Conservation (phyloP, 2,113 vertebrate genomes). For the Cephalopterus ornatus region DNA sequence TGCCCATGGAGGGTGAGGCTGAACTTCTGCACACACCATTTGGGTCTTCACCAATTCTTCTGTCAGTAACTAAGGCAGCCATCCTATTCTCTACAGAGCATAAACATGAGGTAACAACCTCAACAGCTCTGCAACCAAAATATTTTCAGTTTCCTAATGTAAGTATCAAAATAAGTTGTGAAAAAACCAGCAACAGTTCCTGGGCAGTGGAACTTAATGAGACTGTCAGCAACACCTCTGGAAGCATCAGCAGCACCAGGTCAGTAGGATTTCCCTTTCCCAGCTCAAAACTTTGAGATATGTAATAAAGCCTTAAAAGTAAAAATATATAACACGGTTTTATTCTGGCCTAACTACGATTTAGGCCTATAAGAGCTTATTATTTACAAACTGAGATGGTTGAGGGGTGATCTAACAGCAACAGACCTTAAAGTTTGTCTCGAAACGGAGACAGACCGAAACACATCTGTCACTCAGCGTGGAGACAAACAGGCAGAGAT, state of each 20-base stretch:
- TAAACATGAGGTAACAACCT: not conserved
- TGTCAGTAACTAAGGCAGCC: not conserved
- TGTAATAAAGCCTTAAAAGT: not conserved
- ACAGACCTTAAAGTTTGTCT: not conserved
- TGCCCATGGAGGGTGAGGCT: not conserved
- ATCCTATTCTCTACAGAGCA: not conserved
- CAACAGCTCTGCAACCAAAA: not conserved
- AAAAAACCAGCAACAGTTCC: rapidly evolving
- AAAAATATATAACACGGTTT: rapidly evolving
- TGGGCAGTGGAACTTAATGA: not conserved
- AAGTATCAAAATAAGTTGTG: not conserved
- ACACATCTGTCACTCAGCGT: not conserved
- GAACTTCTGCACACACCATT: not conserved
- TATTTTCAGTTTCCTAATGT: not conserved
- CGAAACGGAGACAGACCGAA: not conserved
- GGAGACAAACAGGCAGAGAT: not conserved
- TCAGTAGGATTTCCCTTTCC: not conserved
- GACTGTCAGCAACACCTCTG: rapidly evolving
- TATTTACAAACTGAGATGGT: not conserved
- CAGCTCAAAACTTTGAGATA: not conserved
- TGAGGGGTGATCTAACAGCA: not conserved
- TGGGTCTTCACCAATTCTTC: rapidly evolving
- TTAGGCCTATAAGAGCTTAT: not conserved
- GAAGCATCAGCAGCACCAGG: not conserved
- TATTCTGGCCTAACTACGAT: not conserved